Evolutionary conservation across 2,113 vertebrate species (phyloP).

Genomic region (Psephotus haematonotus): DNA sequence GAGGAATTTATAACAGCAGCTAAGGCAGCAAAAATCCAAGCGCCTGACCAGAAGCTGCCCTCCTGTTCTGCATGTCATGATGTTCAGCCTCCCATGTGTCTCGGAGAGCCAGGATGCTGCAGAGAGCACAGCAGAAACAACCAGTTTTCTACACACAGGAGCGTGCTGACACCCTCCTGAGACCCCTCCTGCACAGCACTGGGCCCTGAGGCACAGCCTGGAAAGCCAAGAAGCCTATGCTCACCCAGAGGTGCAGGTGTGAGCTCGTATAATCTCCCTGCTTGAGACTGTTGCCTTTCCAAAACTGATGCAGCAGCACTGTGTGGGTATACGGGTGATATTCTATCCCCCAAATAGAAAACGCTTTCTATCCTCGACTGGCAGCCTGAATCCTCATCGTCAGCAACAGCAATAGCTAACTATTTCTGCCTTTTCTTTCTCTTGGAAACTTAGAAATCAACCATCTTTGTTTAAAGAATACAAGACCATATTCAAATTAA

Average conservation of each 20-base stretch:
- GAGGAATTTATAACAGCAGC: constrained; percentile 67
- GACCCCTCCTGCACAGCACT: background rate
- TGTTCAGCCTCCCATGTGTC: background rate
- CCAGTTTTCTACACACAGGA: background rate
- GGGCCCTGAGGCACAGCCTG: background rate
- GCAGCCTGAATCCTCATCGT: background rate
- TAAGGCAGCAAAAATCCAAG: constrained; percentile 66
- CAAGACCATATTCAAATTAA: background rate
- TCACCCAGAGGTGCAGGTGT: background rate
- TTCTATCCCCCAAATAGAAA: background rate
- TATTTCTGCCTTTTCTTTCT: background rate
- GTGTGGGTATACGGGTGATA: background rate
- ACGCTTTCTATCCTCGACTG: background rate
- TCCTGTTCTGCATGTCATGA: background rate
- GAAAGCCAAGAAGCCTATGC: background rate
- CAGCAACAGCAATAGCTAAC: background rate
- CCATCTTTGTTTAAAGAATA: background rate
- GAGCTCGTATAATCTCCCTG: background rate
- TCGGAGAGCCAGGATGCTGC: background rate
- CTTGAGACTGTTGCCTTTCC: background rate
- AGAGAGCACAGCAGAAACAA: background rate
- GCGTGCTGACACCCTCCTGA: background rate
- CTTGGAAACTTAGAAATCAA: background rate
- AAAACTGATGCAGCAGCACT: background rate
- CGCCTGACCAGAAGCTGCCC: constrained; percentile 16